Evolutionary conservation across 2,888 invertebrate species (phyloP).

Genomic region (Apotomis turbidana): DNA sequence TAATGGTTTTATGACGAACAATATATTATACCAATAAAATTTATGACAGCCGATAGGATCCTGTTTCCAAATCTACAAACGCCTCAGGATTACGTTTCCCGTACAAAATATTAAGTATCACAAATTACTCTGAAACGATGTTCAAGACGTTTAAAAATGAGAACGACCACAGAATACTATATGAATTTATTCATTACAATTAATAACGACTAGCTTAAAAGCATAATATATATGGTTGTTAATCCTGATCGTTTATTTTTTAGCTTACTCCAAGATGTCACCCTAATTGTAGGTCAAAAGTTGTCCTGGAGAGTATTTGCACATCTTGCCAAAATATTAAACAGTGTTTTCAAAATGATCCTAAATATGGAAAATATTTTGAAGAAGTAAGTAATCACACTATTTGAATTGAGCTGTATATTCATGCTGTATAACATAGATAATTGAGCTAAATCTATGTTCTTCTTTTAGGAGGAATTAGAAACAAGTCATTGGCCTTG

Average conservation of each 20-base stretch:
- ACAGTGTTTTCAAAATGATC: conserved; percentile 63
- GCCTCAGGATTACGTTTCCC: too few relatives aligned
- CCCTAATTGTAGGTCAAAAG: conserved; percentile 71
- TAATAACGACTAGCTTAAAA: too few relatives aligned
- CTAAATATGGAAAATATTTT: conserved; percentile 67
- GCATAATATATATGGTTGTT: not conserved
- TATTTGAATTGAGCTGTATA: not conserved
- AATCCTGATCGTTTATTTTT: not conserved
- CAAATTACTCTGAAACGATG: too few relatives aligned
- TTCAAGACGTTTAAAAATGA: too few relatives aligned
- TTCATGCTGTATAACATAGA: not conserved
- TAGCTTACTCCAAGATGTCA: conserved; percentile 68
- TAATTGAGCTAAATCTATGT: not conserved
- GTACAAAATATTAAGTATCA: too few relatives aligned
- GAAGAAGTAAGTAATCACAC: conserved; percentile 59
- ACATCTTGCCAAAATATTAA: conserved; percentile 68
- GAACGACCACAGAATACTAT: too few relatives aligned
- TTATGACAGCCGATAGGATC: too few relatives aligned
- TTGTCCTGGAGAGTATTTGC: conserved; percentile 68
- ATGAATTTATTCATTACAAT: too few relatives aligned
- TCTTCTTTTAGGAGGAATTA: conserved; percentile 64
- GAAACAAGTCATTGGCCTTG: conserved; percentile 78
- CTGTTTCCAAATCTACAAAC: too few relatives aligned
- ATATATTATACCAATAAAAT: too few relatives aligned
- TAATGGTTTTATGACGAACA: too few relatives aligned